Base-by-base conservation (phyloP, 37 sponge, comb jelly and placozoan genomes). In the Crambe crambe region DNA sequence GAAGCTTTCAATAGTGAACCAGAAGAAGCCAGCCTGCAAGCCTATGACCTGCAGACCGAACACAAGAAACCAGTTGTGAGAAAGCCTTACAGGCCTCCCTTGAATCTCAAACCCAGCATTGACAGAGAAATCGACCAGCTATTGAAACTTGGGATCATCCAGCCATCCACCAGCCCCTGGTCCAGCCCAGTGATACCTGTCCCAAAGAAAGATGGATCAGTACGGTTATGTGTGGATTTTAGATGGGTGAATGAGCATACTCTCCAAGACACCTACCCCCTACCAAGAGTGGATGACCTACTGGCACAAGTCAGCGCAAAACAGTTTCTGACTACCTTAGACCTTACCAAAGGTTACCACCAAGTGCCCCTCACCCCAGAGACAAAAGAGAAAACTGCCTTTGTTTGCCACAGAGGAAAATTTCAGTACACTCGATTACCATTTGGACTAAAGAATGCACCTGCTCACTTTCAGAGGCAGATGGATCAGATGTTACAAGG, bases 101-200 rank as follows among this genome's bases (percentile, higher is more conserved):
- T 47, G 51, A 47, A 47, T 47, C 51, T 47, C 51, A 47, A 47
- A 47, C 51, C 51, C 51, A 47, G 51, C 51, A 47, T 47, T 47
- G 51, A 47, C 51, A 47, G 12, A 47, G 51, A 47, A 47, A 47
- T 47, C 12, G 51, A 47, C 51, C 51, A 47, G 51, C 51, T 47
- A 47, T 47, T 47, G 51, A 47, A 65, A 65, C 10, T 31, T 31
- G 70, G 70, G 25, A 42, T 70, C 37, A 32, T 70, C 2, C 9
- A 70, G 36, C 70, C 70, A 12, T 70, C 70, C 41, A 35, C 37
- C 37, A 70, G 70, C 70, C 70, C 70, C 22, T 70, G 70, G 70
- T 39, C 70, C 41, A 35, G 37, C 6, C 70, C 70, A 42, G 36
- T 77, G 42, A 36, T 77, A 26, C 78, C 66, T 54, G 70, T 70